Evolutionary conservation across 2,888 invertebrate genomes (phyloP).

Genomic region (Norana najaformis): DNA sequence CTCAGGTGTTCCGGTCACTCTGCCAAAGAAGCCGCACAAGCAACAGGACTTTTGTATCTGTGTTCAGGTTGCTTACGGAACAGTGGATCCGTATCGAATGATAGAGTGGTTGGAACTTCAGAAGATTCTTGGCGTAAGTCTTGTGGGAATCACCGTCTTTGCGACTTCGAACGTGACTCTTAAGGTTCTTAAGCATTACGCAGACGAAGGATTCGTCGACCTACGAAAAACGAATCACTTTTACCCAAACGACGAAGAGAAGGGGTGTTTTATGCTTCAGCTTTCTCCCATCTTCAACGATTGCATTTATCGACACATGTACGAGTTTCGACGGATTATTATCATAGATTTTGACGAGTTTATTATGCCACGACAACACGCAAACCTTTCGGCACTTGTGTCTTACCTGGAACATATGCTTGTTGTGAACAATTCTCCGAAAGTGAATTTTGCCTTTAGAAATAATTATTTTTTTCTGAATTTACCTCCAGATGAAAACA

Average conservation of each 20-base stretch:
- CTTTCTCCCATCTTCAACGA: constrained; percentile 36
- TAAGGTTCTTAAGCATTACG: not conserved
- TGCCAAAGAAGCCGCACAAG: not conserved
- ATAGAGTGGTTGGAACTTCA: constrained; percentile 32
- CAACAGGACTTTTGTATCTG: not conserved
- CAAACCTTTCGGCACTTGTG: constrained; percentile 26
- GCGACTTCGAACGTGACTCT: not conserved
- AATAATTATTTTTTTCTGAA: constrained; percentile 40
- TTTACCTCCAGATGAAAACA: constrained; percentile 19
- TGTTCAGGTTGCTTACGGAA: not conserved
- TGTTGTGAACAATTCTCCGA: not conserved
- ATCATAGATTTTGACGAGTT: constrained; percentile 42
- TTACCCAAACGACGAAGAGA: not conserved
- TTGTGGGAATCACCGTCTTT: constrained; percentile 22
- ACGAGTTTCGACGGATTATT: constrained; percentile 38
- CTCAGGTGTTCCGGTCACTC: not conserved
- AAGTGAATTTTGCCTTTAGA: constrained; percentile 35
- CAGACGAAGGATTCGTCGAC: not conserved
- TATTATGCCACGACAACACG: constrained; percentile 39
- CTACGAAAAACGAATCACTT: not conserved
- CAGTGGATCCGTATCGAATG: not conserved
- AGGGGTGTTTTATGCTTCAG: not conserved
- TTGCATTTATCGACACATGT: constrained; percentile 44
- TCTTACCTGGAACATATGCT: not conserved
- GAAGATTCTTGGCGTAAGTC: constrained; percentile 27